These are phyloP conservation scores for Capreolus pygargus DNA, from an alignment of 2,113 vertebrate species.

Conservation along the genomic window DNA sequence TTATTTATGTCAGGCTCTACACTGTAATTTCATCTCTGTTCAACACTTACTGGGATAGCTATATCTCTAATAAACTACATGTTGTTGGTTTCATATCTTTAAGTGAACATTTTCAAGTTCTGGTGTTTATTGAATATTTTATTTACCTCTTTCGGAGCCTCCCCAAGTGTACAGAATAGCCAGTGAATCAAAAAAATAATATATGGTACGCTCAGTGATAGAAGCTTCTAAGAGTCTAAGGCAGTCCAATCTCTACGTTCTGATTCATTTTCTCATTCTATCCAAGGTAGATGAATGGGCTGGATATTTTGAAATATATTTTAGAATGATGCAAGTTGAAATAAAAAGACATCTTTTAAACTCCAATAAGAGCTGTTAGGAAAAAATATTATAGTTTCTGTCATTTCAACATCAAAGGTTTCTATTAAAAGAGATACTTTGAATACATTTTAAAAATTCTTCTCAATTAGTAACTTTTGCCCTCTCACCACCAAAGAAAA, in stretches of 20 bases:
- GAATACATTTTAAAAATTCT: background rate
- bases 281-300: background rate
- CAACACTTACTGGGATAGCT: background rate
- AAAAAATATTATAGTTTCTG: conserved; percentile 42
- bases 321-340: conserved; percentile 49
- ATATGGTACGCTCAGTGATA: background rate
- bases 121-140: background rate
- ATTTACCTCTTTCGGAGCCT: background rate
- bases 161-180: background rate
- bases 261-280: conserved; percentile 17
- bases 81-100: background rate
- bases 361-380: conserved; percentile 28
- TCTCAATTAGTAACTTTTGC: conserved; percentile 6
- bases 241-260: background rate
- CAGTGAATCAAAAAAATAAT: conserved; percentile 50
- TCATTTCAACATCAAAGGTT: conserved; percentile 43
- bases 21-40: conserved; percentile 17
- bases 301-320: conserved; percentile 54
- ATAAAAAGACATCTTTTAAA: conserved; percentile 60
- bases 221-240: background rate
- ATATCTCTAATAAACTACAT: background rate
- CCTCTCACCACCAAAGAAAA: background rate
- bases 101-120: conserved; percentile 15
- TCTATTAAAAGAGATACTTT: conserved; percentile 28
- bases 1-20: background rate